Evolutionary conservation across 1,140 invertebrate species (phyloP).

Genomic region (Nomia melanderi): DNA sequence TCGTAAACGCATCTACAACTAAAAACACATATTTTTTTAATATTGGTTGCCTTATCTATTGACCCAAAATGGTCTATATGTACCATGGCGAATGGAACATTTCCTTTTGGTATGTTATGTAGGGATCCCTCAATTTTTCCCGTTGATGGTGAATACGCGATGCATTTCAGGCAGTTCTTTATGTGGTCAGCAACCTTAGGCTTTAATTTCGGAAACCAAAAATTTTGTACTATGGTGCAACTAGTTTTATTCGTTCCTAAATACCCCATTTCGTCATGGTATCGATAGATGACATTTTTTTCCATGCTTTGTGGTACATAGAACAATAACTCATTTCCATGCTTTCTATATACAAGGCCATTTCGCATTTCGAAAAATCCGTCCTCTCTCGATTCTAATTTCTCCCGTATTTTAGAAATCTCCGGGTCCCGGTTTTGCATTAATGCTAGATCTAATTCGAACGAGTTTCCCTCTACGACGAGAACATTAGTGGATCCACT

Average conservation of each 20-base stretch:
- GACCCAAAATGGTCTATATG: conserved; percentile 13
- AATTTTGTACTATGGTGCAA: not conserved
- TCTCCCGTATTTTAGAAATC: not conserved
- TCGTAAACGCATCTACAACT: conserved; percentile 9
- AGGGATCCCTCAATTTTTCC: conserved; percentile 5
- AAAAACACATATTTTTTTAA: conserved; percentile 27
- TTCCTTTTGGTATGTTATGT: conserved; percentile 10
- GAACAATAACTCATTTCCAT: not conserved
- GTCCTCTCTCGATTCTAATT: conserved; percentile 51
- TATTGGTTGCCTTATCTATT: not conserved
- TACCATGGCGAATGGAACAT: not conserved
- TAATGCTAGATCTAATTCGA: not conserved
- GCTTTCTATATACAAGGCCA: conserved; percentile 5
- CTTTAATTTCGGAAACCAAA: conserved; percentile 17
- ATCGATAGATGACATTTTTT: not conserved
- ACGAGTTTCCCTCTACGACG: not conserved
- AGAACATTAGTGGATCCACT: not conserved
- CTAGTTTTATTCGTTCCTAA: not conserved
- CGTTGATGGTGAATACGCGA: not conserved
- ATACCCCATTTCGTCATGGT: conserved; percentile 18
- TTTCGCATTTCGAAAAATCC: conserved; percentile 58
- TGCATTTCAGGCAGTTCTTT: conserved; percentile 9
- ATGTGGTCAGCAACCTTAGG: not conserved
- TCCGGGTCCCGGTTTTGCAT: not conserved
- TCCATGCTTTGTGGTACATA: conserved; percentile 8